These are phyloP conservation scores for Oxyteleia sp. DNA, from an alignment of 2,888 invertebrate genomes.

Conservation along the genomic window DNA sequence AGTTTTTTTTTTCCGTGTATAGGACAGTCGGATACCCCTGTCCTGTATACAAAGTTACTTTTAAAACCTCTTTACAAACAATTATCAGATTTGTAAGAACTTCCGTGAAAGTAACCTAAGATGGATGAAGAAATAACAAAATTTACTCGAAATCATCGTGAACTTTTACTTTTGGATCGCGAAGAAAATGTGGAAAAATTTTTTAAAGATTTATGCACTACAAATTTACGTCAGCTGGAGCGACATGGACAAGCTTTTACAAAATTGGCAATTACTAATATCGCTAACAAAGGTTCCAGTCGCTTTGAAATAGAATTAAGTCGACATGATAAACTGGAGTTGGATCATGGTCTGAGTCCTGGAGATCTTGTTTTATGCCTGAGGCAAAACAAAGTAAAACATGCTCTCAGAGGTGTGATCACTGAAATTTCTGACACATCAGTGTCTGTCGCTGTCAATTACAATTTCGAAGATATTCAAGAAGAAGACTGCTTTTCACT, in stretches of 20 bases:
- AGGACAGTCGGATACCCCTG: too few relatives aligned
- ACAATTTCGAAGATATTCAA: conserved; percentile 72
- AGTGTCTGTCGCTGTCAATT: conserved; percentile 73
- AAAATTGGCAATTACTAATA: conserved; percentile 74
- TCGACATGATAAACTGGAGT: conserved; percentile 71
- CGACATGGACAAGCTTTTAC: conserved; percentile 76
- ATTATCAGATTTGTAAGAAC: too few relatives aligned
- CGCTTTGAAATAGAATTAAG: conserved; percentile 76
- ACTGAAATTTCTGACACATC: conserved; percentile 72
- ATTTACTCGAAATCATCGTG: conserved; percentile 73
- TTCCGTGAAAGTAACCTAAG: conserved; percentile 27
- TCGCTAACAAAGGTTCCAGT: conserved; percentile 73
- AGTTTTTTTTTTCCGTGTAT: background rate
- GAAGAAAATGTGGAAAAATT: conserved; percentile 77
- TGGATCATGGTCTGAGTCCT: conserved; percentile 75
- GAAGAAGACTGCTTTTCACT: conserved; percentile 77
- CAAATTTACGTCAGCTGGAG: conserved; percentile 74
- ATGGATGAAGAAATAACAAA: conserved; percentile 77
- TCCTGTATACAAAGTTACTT: too few relatives aligned
- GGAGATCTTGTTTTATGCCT: conserved; percentile 78
- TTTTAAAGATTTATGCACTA: conserved; percentile 76
- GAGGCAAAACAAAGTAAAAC: conserved; percentile 71
- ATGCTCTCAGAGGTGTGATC: conserved; percentile 73
- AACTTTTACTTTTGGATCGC: conserved; percentile 75
- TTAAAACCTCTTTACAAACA: too few relatives aligned